Base-by-base conservation (phyloP, 2,113 vertebrate species). In the Elephantulus edwardii region DNA sequence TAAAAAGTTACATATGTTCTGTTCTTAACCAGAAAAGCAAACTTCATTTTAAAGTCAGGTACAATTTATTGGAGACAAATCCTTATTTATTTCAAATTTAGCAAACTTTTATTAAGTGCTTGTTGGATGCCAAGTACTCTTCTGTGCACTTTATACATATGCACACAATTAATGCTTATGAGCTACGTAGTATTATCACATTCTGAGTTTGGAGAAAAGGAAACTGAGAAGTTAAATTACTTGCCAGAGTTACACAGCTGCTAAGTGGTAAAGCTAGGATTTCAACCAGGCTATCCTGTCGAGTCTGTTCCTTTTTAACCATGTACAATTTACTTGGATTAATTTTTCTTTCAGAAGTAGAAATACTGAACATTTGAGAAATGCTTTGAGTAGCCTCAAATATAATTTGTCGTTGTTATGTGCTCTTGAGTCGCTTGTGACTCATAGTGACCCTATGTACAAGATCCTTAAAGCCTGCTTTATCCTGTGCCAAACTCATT, bases 1-100 rank as follows among this genome's bases (percentile, higher is more conserved):
- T 40, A 8, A 6, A 48, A 46, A 62, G 35, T 38, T 74, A 30
- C 48, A 70, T 83, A 70, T 83, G 82, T 58, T 14, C 66, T 84
- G 2, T 62, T 33, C 14, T 90, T 1, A 3, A 14, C 30, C 42
- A 83, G 28, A 42, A 58, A 72, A 86, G 2, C 24, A 88, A 46
- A 62, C 35, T 74, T 20, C 19, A 58, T 92, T 90, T 44, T 77
- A 64, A 81, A 81, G 24, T 52, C 64, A 83, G 38, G 9, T 68
- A 40, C 22, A 60, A 22, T 78, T 81, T 81, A 87, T 68, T 81
- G 66, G 20, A 89, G 83, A 64, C 42, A 86, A 62, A 14, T 74
- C 52, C 38, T 93, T 71, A 38, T 89, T 78, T 85, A 76, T 66
- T n/a, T n/a, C n/a, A n/a, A 83, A 77, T 74, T 86, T 78, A 38